phyloP scores from a whole-genome alignment of 2,113 vertebrate species.

The Peromyscus maniculatus region DNA sequence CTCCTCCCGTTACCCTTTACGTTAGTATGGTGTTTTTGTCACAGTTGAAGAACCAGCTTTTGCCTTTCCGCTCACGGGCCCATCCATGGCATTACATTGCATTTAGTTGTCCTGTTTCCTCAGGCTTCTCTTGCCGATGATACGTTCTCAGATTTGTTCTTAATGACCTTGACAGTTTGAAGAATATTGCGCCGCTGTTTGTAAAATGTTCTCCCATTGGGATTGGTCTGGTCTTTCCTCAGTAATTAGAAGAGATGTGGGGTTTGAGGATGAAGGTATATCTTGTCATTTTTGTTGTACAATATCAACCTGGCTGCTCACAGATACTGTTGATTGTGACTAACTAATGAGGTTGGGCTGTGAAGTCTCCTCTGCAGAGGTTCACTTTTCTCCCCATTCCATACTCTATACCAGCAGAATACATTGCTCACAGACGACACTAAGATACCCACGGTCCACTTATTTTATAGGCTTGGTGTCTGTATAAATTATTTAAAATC shows the following conservation, averaged over 20 bases:
- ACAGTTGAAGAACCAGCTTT: conserved; percentile 14
- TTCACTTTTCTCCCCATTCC: neutral
- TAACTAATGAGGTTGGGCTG: neutral
- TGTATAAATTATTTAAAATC: conserved; percentile 37
- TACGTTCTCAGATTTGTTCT: neutral
- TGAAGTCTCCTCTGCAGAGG: neutral
- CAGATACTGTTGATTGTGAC: neutral
- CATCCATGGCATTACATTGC: too few species aligned
- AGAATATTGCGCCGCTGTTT: neutral
- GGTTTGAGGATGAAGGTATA: neutral
- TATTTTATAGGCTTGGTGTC: neutral
- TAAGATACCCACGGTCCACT: neutral
- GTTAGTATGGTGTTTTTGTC: neutral
- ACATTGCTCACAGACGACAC: neutral
- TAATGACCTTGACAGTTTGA: conserved; percentile 13
- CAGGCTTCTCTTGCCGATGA: neutral
- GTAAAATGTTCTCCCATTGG: neutral
- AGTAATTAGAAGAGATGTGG: neutral
- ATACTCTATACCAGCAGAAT: neutral
- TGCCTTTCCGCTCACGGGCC: neutral
- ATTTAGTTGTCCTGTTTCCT: neutral
- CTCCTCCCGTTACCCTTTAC: neutral
- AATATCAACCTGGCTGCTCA: neutral
- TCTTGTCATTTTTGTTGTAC: neutral
- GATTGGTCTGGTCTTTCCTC: neutral